Percentiles rank a stretch among this genome's conserved stretches.
Evolutionary conservation across 2,888 invertebrate species (phyloP).

Genomic region (Coelogynopora nodosa): DNA sequence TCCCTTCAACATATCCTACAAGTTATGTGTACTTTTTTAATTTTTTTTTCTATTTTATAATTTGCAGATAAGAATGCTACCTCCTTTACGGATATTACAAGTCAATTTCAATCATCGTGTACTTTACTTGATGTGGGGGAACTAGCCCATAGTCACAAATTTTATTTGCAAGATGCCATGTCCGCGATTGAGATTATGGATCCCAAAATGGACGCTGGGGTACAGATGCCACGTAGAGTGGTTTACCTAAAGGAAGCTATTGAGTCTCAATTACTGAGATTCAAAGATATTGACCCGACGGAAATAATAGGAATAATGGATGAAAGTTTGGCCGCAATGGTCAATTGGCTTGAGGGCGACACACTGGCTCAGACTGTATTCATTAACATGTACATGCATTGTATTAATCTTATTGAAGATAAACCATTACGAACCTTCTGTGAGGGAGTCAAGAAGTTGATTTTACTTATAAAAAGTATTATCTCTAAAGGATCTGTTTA

Average conservation of each 20-base stretch:
- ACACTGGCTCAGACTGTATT: conserved; percentile 88
- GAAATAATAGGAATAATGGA: conserved; percentile 90
- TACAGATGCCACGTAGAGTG: conserved; percentile 75
- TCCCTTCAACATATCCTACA: not conserved
- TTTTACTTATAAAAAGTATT: not conserved
- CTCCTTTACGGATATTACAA: conserved; percentile 57
- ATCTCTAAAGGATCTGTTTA: not conserved
- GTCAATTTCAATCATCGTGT: conserved; percentile 55
- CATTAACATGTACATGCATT: conserved; percentile 86
- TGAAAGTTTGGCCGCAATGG: conserved; percentile 84
- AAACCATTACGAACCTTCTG: conserved; percentile 17
- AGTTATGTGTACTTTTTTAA: not conserved
- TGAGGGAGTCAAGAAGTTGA: conserved; percentile 28
- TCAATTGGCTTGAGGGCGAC: conserved; percentile 86
- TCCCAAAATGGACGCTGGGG: conserved; percentile 99
- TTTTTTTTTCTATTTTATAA: not conserved
- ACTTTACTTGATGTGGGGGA: conserved; percentile 79
- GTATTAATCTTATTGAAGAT: conserved; percentile 28
- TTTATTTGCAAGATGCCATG: conserved; percentile 87
- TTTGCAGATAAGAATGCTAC: not conserved
- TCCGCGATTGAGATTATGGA: conserved; percentile 99
- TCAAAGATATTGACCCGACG: conserved; percentile 68
- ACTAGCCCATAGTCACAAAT: conserved; percentile 75
- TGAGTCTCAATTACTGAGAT: conserved; percentile 65
- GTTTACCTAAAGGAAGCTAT: conserved; percentile 81